Base-by-base conservation (phyloP, 1,140 invertebrate species). In the Onthophagus taurus region DNA sequence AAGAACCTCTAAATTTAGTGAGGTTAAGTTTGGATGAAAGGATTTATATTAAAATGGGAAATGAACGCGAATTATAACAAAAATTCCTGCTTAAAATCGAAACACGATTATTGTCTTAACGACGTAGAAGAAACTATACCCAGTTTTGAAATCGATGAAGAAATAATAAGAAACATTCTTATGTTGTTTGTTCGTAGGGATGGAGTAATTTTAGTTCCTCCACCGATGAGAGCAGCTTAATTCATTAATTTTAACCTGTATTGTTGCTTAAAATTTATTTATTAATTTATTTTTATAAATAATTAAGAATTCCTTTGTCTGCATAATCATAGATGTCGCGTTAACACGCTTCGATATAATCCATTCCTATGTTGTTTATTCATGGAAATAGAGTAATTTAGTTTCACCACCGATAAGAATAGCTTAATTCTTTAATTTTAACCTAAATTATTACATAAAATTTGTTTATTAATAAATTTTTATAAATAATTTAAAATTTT, bases 161-260 rank as follows among this genome's bases (percentile, higher is more conserved):
- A 98, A 75, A 97, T 90, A 4, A 97, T 96, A 69, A 77, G 96
- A 53, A 95, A 81, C 48, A 97, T 99, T 63, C 89, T 92, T 7
- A 97, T 98, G 94, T 63, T 99, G 26, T 99, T 98, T 79, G 93
- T 99, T 1, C 71, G 96, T 66, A 96, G 96, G 0, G 96, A 99
- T 72, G 93, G 93, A 45, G 94, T 99, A 2, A 98, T 99, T 61
- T 72, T 99, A 21, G 92, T 99, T 3, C 95, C 60, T 16, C 61
- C 61, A 12, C 61, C 61, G 13, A 63, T 64, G 56, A 49, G 61
- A 17, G 63, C 60, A 11, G 60, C 55, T 8, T 64, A 57, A 58
- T 33, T 45, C 44, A 7, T 7, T 7, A 26, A 7, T 7, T n/a
- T 7, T 7, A 26, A 7, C 7, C n/a, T 7, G 14, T 8, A 8